Conservation (phyloP, 1,140 invertebrate genomes). For the Dendroctonus ponderosae region DNA sequence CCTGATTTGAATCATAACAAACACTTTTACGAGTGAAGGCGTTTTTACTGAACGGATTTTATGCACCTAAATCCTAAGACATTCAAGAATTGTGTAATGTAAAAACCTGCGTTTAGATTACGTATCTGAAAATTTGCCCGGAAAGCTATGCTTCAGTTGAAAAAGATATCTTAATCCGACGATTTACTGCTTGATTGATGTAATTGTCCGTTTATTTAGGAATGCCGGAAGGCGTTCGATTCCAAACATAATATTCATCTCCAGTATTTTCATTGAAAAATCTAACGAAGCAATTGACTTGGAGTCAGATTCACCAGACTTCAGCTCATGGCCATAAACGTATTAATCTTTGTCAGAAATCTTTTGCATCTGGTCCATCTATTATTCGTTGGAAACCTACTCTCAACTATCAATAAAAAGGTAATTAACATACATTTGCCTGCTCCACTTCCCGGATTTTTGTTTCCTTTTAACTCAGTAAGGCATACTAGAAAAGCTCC, state of each 20-base stretch:
- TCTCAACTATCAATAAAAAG: not conserved
- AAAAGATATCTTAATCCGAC: slow-evolving; percentile 12
- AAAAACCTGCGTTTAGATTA: slow-evolving; percentile 26
- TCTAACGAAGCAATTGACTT: no score
- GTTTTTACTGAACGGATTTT: slow-evolving; percentile 16
- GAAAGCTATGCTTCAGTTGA: slow-evolving; percentile 1
- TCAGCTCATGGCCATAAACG: no score
- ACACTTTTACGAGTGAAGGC: slow-evolving; percentile 37
- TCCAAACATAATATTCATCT: not conserved
- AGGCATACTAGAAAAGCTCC: not conserved
- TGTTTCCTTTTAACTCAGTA: slow-evolving; percentile 5
- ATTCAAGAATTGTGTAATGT: slow-evolving; percentile 14
- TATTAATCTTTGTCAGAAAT: no score
- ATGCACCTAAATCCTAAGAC: slow-evolving; percentile 15
- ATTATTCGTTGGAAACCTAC: no score
- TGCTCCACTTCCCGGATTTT: not conserved
- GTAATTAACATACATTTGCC: slow-evolving; percentile 7
- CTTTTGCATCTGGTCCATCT: no score
- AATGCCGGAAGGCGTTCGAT: slow-evolving; percentile 2
- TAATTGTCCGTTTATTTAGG: slow-evolving; percentile 9
- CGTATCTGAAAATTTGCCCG: slow-evolving; percentile 13
- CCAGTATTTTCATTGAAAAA: no score
- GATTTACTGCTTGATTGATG: slow-evolving; percentile 15
- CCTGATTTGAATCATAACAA: slow-evolving; percentile 43
- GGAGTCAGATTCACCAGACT: no score